Conservation (phyloP, 1,140 invertebrate genomes). For the Liolophura sinensis region DNA sequence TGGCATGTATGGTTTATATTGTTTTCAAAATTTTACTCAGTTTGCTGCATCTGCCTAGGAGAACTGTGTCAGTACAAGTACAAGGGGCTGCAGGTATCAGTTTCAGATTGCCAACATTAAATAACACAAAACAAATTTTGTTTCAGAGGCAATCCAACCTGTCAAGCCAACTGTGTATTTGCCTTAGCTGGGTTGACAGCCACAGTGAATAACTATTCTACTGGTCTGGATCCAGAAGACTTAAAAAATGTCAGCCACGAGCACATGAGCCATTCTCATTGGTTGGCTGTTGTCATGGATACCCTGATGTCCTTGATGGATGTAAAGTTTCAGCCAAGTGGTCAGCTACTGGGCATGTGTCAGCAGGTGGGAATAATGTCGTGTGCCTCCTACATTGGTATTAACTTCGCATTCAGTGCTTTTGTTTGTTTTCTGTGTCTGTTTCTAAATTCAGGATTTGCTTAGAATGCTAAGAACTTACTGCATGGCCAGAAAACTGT, state of each 20-base stretch:
- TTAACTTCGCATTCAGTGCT: conserved; percentile 1
- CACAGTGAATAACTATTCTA: conserved; percentile 23
- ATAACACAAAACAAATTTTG: neutral
- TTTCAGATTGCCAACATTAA: too few relatives aligned
- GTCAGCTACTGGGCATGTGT: conserved; percentile 30
- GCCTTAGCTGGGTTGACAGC: conserved; percentile 30
- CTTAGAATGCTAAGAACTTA: neutral
- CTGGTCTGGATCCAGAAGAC: conserved; percentile 20
- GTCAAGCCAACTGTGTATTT: conserved; percentile 36
- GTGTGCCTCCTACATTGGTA: neutral
- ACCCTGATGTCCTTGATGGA: conserved; percentile 37
- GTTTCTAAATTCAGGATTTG: neutral
- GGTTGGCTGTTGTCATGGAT: conserved; percentile 33
- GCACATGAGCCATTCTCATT: conserved; percentile 33
- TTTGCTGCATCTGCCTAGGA: too few relatives aligned
- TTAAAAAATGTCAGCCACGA: conserved; percentile 21
- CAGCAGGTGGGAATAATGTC: conserved; percentile 30
- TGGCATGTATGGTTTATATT: too few relatives aligned
- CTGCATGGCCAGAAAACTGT: too few relatives aligned
- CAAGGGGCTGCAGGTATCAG: too few relatives aligned
- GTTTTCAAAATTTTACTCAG: too few relatives aligned
- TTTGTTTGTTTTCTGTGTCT: neutral
- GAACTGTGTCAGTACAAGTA: too few relatives aligned
- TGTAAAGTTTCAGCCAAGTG: conserved; percentile 26
- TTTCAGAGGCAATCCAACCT: conserved; percentile 32